Evolutionary conservation across 2,113 vertebrate genomes (phyloP), one percentile per base, ranked within the genome.

Genomic region (Colius striatus): DNA sequence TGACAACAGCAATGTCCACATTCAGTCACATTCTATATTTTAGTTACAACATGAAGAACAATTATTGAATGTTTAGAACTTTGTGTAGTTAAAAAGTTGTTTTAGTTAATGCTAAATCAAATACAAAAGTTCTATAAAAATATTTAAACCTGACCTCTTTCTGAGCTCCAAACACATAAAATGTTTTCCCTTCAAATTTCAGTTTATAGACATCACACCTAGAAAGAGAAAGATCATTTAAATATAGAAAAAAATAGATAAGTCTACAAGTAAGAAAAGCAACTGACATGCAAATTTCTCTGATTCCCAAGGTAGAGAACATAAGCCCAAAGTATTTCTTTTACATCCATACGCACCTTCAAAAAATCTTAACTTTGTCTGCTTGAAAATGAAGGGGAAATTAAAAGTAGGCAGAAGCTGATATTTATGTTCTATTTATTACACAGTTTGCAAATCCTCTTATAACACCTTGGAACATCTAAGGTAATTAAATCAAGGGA

Each of bases 171-270:
- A 99, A 99, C 90, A 99, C 99, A 95, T 99, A 99, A 98, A 99
- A 99, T 15, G 99, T 99, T 98, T 99, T 99, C 84, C 99, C 99
- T 97, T 99, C 99, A 95, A 99, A 99, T 97, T 99, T 99, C 97
- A 99, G 97, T 96, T 99, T 99, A 98, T 98, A 99, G 94, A 99
- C 99, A 96, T 99, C 99, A 62, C 96, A 96, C 99, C 99, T 99
- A 96, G 66, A 96, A 97, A 97, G 89, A 97, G 47, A 94, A 97
- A 97, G 97, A 91, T 38, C 4, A 92, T 61, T 89, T 83, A 83
- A 84, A 13, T 70, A 89, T 14, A 93, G 62, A 75, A 67, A 86
- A 86, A 78, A 57, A 68, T 4, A 30, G 1, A 38, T 5, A 94
- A 68, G 70, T 9, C 43, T 45, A 48, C 22, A 81, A 32, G 10